Percentiles rank a stretch among this genome's conserved stretches.
phyloP scores from a whole-genome alignment of 2,888 invertebrate species.

The Drosophila austrosaltans region DNA sequence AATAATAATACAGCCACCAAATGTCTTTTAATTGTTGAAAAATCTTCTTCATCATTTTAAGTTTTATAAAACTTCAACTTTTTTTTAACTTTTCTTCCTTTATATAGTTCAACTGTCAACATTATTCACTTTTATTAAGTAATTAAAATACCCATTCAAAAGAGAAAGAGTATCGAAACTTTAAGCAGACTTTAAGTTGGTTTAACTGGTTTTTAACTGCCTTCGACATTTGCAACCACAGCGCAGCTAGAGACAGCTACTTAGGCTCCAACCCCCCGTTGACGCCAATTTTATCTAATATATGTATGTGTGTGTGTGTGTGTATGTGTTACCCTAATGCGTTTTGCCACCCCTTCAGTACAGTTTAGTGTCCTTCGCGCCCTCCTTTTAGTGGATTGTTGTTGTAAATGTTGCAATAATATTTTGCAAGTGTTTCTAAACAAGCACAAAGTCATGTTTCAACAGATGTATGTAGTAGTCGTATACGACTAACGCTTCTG shows the following conservation, averaged over 20 bases:
- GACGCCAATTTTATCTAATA: conserved; percentile 6
- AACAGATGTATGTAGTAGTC: conserved; percentile 73
- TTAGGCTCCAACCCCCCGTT: background rate
- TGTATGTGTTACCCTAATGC: conserved; percentile 7
- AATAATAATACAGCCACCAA: too few species aligned
- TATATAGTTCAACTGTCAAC: too few species aligned
- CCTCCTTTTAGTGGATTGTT: conserved; percentile 39
- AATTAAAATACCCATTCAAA: background rate
- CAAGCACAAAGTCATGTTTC: conserved; percentile 81
- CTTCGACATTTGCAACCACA: conserved; percentile 6
- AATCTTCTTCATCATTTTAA: too few species aligned
- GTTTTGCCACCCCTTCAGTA: conserved; percentile 19
- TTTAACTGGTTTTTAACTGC: conserved; percentile 11
- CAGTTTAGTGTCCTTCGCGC: conserved; percentile 14
- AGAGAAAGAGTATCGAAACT: background rate
- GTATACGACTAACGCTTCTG: conserved; percentile 48
- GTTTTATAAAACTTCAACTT: too few species aligned
- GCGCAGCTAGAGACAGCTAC: conserved; percentile 11
- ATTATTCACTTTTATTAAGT: background rate
- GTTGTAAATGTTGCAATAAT: conserved; percentile 68
- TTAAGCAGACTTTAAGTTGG: background rate
- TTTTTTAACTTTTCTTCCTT: too few species aligned
- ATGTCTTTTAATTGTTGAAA: too few species aligned
- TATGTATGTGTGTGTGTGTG: background rate
- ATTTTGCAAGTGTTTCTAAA: conserved; percentile 75